Base-by-base conservation (phyloP, 2,797 vertebrate genomes). In the Crypturellus tataupa region DNA sequence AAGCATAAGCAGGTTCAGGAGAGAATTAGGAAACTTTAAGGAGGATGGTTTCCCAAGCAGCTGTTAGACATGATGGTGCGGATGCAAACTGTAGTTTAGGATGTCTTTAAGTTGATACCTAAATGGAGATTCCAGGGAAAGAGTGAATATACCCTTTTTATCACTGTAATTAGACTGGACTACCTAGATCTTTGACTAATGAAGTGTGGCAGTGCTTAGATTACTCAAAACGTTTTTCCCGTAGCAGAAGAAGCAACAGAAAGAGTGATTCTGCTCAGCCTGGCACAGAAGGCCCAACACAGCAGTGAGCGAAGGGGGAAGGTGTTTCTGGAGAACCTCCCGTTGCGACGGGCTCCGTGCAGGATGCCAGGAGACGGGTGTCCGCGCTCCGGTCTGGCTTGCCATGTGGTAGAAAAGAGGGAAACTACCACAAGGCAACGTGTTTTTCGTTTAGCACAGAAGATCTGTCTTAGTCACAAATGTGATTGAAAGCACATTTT, bases 401-500 rank as follows among this genome's bases (percentile, higher is more conserved):
- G 72, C 51, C 73, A 60, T 47, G n/a, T 10, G 40, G 35, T 79
- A 15, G 64, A 15, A 20, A 33, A 62, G 70, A 73, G 29, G 59
- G 47, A 68, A 85, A 81, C 58, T 33, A 18, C 80, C 70, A 10
- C 20, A 56, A 35, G 65, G 79, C 29, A 83, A 56, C 0, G 0
- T 79, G 56, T 44, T 46, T 81, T 93, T 92, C 37, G 12, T 91
- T 86, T 62, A 68, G 44, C 81, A 19, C 55, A 62, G 60, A 71
- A 88, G 56, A 31, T 78, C 60, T 80, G 37, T 75, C 83, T 84
- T 15, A 29, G 44, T 84, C 91, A 49, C 24, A 44, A 49, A 77
- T 44, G 71, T 71, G 91, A 93, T 73, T 71, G 83, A 88, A 95
- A 90, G 46, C 73, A 81, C 70, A 42, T 87, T 95, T 94, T 79